A percentile compares a stretch with the other conserved stretches of the same genome.
phyloP scores from a whole-genome alignment of 2,797 vertebrate species.

The Falco concolor region DNA sequence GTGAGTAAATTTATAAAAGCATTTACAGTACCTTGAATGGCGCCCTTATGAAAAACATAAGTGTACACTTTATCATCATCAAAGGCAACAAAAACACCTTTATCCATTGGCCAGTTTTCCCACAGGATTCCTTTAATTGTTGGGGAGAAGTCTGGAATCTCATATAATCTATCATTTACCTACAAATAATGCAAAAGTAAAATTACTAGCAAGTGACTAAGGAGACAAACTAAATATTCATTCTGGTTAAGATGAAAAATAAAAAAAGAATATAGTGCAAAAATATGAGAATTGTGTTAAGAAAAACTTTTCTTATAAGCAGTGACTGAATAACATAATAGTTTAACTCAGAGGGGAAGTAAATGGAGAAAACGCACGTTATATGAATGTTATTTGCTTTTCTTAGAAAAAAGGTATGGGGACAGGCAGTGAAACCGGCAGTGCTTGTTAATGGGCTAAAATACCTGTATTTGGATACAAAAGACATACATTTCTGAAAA shows the following conservation, averaged over 20 bases:
- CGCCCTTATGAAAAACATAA: conserved; percentile 89
- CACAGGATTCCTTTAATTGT: conserved; percentile 92
- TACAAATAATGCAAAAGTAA: conserved; percentile 59
- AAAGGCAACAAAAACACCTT: conserved; percentile 87
- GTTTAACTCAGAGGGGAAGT: not conserved
- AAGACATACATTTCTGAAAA: not conserved
- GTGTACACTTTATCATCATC: conserved; percentile 94
- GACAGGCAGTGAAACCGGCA: not conserved
- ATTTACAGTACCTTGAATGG: conserved; percentile 85
- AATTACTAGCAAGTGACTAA: not conserved
- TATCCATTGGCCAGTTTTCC: conserved; percentile 92
- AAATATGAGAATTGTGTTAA: not conserved
- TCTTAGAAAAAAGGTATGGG: not conserved
- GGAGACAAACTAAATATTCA: not conserved
- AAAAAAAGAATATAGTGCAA: not conserved
- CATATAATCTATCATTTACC: conserved; percentile 82
- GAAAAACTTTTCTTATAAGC: not conserved
- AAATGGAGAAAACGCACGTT: not conserved
- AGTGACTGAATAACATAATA: not conserved
- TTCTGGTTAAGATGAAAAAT: not conserved
- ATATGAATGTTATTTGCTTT: not conserved
- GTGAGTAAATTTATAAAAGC: not conserved
- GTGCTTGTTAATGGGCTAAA: not conserved
- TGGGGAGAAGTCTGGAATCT: conserved; percentile 91
- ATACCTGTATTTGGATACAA: not conserved